Base-by-base conservation (phyloP, 2,797 vertebrate genomes). In the Protosalanx chinensis region DNA sequence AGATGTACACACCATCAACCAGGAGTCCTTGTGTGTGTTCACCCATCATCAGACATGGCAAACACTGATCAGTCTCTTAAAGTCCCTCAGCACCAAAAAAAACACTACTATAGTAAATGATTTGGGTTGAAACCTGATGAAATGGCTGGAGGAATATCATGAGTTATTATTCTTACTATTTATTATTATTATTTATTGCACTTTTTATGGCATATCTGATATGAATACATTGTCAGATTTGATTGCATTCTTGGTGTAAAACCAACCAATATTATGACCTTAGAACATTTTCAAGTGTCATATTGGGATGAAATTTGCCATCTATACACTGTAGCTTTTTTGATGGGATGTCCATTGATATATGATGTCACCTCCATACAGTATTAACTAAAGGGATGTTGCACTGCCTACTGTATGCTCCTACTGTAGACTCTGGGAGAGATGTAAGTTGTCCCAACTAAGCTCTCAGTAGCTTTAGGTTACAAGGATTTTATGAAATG, bases 281-380 rank as follows among this genome's bases (percentile, higher is more conserved):
- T 56, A 56, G 4, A 16, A 56, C 51, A 56, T 56, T 46, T 37
- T 56, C 51, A 56, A 56, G 51, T 56, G 51, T 56, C 51, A 56
- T 16, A 8, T 16, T 56, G 5, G 18, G 51, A 4, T 56, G 51
- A 56, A 56, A 56, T 16, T 46, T 46, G 56, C 46, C 59, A 13
- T 59, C 46, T 33, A 41, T 68, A 27, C 60, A 27, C 8, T 41
- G 32, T 69, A n/a, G 64, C 29, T 63, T 64, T 68, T 32, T 69
- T 61, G 64, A 64, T 49, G 63, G 18, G 16, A 23, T 62, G 32
- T 64, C 16, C 37, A 23, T 60, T 67, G 68, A 56, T 18, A 56
- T 72, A 46, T 60, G 32, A 51, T 64, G 63, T 71, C n/a, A 20
- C n/a, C 33, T 56, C 18, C 60, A 46, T 46, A 46, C 41, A n/a